Evolutionary conservation across 2,113 vertebrate genomes (phyloP).

Genomic region (Terrapene triunguis): DNA sequence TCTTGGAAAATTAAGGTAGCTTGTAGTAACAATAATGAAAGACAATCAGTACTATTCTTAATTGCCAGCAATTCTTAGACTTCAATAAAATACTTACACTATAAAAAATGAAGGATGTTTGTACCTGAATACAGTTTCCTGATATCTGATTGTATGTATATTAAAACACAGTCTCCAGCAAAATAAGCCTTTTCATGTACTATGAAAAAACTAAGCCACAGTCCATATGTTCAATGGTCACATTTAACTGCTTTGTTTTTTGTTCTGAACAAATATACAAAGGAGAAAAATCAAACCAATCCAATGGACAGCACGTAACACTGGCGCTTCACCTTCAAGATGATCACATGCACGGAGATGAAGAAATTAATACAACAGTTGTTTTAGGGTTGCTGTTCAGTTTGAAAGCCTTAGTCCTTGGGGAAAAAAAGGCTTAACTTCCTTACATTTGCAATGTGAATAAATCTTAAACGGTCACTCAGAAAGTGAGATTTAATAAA

Average conservation of each 20-base stretch:
- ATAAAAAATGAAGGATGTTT: constrained; percentile 68
- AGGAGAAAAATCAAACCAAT: constrained; percentile 70
- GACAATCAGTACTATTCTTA: constrained; percentile 80
- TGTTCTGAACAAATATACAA: constrained; percentile 56
- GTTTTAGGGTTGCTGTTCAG: constrained; percentile 49
- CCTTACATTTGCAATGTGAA: constrained; percentile 67
- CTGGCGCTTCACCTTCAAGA: constrained; percentile 73
- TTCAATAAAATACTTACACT: constrained; percentile 77
- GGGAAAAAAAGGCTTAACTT: constrained; percentile 63
- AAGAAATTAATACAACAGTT: constrained; percentile 67
- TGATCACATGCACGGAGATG: constrained; percentile 44
- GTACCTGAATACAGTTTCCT: constrained; percentile 81
- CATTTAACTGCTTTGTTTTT: constrained; percentile 60
- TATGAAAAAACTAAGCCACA: constrained; percentile 70
- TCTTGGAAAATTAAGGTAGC: constrained; percentile 86
- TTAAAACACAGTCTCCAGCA: constrained; percentile 52
- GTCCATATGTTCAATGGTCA: constrained; percentile 60
- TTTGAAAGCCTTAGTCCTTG: constrained; percentile 77
- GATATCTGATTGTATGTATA: constrained; percentile 75
- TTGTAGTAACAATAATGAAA: constrained; percentile 82
- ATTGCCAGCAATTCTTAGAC: constrained; percentile 82
- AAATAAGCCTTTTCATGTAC: constrained; percentile 37
- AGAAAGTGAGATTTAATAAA: constrained; percentile 78
- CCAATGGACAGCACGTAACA: constrained; percentile 75
- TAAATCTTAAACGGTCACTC: constrained; percentile 70